Evolutionary conservation across 2,888 invertebrate species (phyloP).

Genomic region (Dexiosoma caninum): DNA sequence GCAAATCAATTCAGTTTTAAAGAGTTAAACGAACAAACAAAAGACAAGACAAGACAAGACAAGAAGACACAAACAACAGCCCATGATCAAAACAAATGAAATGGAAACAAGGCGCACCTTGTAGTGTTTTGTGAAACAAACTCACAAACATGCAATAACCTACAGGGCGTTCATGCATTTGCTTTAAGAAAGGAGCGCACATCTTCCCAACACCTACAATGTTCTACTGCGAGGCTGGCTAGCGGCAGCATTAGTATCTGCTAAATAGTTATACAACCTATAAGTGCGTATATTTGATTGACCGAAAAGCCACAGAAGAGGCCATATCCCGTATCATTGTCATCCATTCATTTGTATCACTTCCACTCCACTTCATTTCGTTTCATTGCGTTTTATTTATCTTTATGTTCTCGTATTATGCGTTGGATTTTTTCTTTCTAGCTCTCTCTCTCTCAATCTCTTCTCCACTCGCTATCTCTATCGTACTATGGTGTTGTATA

Average conservation of each 20-base stretch:
- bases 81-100: slow-evolving; percentile 44
- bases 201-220: slow-evolving; percentile 47
- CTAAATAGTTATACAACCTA: background rate
- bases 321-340: slow-evolving; percentile 54
- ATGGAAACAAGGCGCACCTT: slow-evolving; percentile 60
- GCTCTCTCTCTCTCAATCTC: background rate
- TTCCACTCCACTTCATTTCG: background rate
- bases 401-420: background rate
- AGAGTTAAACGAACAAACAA: slow-evolving; percentile 53
- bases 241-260: slow-evolving; percentile 1
- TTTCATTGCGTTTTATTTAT: background rate
- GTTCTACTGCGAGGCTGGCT: background rate
- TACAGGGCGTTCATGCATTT: background rate
- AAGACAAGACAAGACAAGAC: slow-evolving; percentile 1
- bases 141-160: background rate
- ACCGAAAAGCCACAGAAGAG: slow-evolving; percentile 1
- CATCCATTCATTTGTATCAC: slow-evolving; percentile 18
- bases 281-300: slow-evolving; percentile 3
- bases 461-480: too few species aligned
- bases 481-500: background rate
- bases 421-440: slow-evolving; percentile 19
- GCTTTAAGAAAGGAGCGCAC: background rate
- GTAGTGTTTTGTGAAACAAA: slow-evolving; percentile 56
- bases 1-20: slow-evolving; percentile 63
- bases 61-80: background rate